Evolutionary conservation across 2,888 invertebrate species (phyloP), one percentile per base, ranked within the genome.

Genomic region (Chrysolina oricalcia): DNA sequence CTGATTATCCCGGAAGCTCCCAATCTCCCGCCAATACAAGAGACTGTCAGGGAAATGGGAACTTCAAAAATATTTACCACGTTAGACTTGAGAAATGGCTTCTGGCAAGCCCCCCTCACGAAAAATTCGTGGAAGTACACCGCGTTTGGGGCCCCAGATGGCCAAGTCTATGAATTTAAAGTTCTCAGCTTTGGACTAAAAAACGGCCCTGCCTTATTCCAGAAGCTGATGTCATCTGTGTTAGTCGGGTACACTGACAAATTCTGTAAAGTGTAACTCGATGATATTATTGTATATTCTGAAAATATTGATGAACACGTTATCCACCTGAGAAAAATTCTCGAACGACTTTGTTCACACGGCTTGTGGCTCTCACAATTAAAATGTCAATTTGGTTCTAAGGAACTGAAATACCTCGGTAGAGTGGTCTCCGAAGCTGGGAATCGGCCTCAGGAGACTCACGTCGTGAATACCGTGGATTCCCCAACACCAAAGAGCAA

Each of bases 251-350:
- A 27, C n/a, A 13, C 72, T 1, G 70, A 76, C 19, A 8, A 74
- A 0, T 78, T 68, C 67, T 76, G 77, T 17, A 56, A 80, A 0
- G 83, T 82, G 0, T 86, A 85, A 59, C 70, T 86, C 8, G n/a
- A n/a, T n/a, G n/a, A n/a, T 85, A 85, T 35, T 84, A 86, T 68
- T 5, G 27, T 27, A 3, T 27, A 27, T 27, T 27, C 27, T 5
- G 27, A 82, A 86, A 6, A 82, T 85, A 0, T 81, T 41, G 79
- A 78, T 6, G 78, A 81, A 0, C 81, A 83, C 68, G 64, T 76
- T 0, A 19, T 10, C 0, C 80, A 82, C 53, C 70, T 83, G 0
- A 48, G 62, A 4, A 43, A 69, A 9, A 76, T 82, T 5, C 66
- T 80, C 17, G 80, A 82, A 43, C 48, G 81, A 0, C 59, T 83